Evolutionary conservation across 2,888 invertebrate genomes (phyloP), one percentile per base, ranked within the genome.

Genomic region (Tiliacea aurago): DNA sequence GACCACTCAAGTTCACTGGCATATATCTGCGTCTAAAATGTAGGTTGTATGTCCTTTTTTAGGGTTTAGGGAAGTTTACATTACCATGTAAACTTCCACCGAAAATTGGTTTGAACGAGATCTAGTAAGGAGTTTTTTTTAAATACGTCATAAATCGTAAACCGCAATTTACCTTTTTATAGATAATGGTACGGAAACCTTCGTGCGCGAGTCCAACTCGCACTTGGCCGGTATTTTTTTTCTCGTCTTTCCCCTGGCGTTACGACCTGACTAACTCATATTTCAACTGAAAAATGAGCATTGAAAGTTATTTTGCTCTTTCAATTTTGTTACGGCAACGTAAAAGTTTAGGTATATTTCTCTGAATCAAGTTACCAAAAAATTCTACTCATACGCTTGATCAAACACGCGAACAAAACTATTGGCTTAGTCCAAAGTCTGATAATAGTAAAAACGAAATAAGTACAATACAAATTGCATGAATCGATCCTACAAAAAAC

Each of bases 401-500:
- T 33, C 45, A 73, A 64, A 47, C 45, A 45, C 37, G 7, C 18
- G 28, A n/a, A 45, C 18, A 62, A 70, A 55, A 43, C 45, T 41
- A 20, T 64, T 47, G 58, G 47, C n/a, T 2, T 23, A 53, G 41
- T 23, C 20, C 43, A 33, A 64, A 61, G 53, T 49, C 15, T 23
- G 37, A 43, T 23, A 33, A 10, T 0, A 64, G 20, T 58, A 73
- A 76, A 76, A 76, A 80, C 20, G 28, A 66, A 55, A 2, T 18
- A 20, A 18, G 9, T 66, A 73, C 33, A 70, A 79, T 37, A 45
- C 20, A 51, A 58, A 33, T 15, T 45, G 45, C 62, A 51, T 61
- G 59, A 68, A 5, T 65, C 59, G 37, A 23, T 33, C 10, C 0
- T 10, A 70, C n/a, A 69, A 76, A 47, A 63, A 81, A 65, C 33